phyloP scores from a whole-genome alignment of 2,797 vertebrate species.

The Gorsachius magnificus region DNA sequence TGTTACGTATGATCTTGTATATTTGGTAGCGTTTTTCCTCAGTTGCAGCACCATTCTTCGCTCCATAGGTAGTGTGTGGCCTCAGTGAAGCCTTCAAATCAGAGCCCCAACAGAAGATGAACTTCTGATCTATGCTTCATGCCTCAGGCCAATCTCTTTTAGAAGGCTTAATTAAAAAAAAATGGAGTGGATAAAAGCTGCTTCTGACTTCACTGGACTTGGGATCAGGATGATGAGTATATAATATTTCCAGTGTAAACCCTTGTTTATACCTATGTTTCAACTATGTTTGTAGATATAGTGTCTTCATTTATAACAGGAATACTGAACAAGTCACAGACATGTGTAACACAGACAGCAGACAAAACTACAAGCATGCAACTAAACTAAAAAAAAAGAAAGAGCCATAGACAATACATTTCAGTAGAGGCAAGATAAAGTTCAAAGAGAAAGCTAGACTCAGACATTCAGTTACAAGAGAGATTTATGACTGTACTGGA shows the following conservation, averaged over 20 bases:
- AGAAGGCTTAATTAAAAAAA: not conserved
- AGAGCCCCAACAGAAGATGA: not conserved
- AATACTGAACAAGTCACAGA: not conserved
- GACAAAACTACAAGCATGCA: not conserved
- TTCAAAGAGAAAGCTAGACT: constrained; percentile 38
- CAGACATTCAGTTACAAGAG: constrained; percentile 14
- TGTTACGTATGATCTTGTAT: not conserved
- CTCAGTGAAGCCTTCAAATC: not conserved
- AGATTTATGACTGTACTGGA: constrained; percentile 30
- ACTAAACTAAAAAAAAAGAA: not conserved
- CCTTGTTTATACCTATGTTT: not conserved
- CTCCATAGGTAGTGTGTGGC: not conserved
- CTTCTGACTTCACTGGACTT: not conserved
- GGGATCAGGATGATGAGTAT: not conserved
- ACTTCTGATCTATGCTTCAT: not conserved
- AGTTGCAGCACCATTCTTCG: not conserved
- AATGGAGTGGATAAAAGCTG: not conserved
- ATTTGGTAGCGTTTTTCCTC: not conserved
- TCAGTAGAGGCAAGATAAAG: constrained; percentile 33
- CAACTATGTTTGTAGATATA: not conserved
- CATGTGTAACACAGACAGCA: not conserved
- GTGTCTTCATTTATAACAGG: not conserved
- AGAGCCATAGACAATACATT: not conserved
- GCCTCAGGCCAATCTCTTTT: not conserved
- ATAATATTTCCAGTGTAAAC: not conserved